Evolutionary conservation across 2,797 vertebrate species (phyloP).

Genomic region (Typhlichthys subterraneus): DNA sequence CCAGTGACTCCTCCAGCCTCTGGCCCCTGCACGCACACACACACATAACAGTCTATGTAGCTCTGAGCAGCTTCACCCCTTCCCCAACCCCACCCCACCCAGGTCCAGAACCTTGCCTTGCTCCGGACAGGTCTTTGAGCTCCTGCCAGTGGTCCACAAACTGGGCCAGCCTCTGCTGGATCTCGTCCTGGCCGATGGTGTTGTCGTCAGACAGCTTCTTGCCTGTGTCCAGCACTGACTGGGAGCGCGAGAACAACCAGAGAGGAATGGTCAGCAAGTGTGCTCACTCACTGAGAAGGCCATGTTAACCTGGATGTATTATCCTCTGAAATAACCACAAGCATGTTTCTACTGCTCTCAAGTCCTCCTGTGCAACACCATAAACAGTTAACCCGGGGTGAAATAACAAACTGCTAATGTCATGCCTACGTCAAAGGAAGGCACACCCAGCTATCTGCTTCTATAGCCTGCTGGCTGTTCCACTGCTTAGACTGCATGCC

Average conservation of each 20-base stretch:
- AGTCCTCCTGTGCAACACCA: too few species aligned
- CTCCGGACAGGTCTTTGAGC: slow-evolving; percentile 90
- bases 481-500: too few species aligned
- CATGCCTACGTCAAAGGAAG: too few species aligned
- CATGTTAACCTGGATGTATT: too few species aligned
- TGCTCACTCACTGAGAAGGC: background rate
- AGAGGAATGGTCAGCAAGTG: background rate
- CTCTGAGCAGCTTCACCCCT: background rate
- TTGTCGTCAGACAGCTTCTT: slow-evolving; percentile 97
- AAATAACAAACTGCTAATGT: too few species aligned
- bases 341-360: too few species aligned
- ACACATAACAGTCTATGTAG: slow-evolving; percentile 17
- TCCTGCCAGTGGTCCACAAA: slow-evolving; percentile 98
- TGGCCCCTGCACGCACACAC: slow-evolving; percentile 80
- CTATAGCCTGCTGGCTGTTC: too few species aligned
- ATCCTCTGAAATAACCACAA: too few species aligned
- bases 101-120: slow-evolving; percentile 74
- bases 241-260: slow-evolving; percentile 13
- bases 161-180: slow-evolving; percentile 94
- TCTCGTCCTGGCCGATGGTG: slow-evolving; percentile 98
- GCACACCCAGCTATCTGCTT: too few species aligned
- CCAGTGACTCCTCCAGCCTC: slow-evolving; percentile 95
- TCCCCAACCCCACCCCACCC: background rate
- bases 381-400: too few species aligned
- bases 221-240: slow-evolving; percentile 96